Conservation (phyloP, 2,797 vertebrate genomes). For the Dryobates pubescens region DNA sequence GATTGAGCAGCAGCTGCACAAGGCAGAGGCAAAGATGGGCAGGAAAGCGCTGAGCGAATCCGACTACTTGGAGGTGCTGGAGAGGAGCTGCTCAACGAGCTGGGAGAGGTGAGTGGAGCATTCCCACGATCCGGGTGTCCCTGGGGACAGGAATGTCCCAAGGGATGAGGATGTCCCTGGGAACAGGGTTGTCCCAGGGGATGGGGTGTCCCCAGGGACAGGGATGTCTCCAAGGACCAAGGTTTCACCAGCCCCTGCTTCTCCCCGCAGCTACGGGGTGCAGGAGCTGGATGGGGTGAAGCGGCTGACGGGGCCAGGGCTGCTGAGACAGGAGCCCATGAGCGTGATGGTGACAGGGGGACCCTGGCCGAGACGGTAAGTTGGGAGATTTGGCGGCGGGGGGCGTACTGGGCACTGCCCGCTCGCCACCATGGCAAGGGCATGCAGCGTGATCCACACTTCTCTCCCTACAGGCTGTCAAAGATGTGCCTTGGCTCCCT, state of each 20-base stretch:
- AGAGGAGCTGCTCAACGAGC: slow-evolving; percentile 71
- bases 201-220: background rate
- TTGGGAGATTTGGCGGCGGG: rapidly evolving
- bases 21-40: slow-evolving; percentile 60
- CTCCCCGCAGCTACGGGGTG: slow-evolving; percentile 71
- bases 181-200: rapidly evolving
- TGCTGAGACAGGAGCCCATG: slow-evolving; percentile 35
- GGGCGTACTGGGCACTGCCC: rapidly evolving
- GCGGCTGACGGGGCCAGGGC: slow-evolving; percentile 71
- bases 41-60: slow-evolving; percentile 66
- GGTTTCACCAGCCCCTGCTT: background rate
- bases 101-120: slow-evolving; percentile 74
- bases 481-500: slow-evolving; percentile 70
- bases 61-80: slow-evolving; percentile 71
- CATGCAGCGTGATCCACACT: rapidly evolving
- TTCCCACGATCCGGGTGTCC: rapidly evolving
- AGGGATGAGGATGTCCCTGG: background rate
- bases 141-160: rapidly evolving
- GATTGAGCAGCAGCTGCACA: slow-evolving; percentile 72
- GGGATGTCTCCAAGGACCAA: rapidly evolving
- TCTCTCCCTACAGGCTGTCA: slow-evolving; percentile 49
- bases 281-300: slow-evolving; percentile 70
- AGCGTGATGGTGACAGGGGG: slow-evolving; percentile 71
- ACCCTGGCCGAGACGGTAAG: slow-evolving; percentile 73
- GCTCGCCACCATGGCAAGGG: rapidly evolving